A percentile compares a stretch with the other conserved stretches of the same genome.
Conservation (phyloP, 1,140 invertebrate species). For the Cydia splendana region DNA sequence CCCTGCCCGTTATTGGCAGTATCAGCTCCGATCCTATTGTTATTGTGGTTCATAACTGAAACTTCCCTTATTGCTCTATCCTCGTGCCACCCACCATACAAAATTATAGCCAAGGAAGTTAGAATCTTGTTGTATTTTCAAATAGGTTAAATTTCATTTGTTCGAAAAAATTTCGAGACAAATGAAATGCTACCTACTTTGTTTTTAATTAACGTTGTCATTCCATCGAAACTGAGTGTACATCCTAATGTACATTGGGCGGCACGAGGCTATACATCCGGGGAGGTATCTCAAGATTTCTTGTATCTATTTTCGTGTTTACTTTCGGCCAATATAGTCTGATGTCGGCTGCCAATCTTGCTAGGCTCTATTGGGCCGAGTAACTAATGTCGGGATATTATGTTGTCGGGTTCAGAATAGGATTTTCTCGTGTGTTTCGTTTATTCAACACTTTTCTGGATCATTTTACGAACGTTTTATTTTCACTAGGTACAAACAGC, state of each 20-base stretch:
- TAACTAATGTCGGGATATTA: neutral
- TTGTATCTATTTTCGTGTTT: conserved; percentile 9
- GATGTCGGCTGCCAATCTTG: neutral
- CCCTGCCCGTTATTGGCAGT: neutral
- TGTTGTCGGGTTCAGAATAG: neutral
- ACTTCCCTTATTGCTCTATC: neutral
- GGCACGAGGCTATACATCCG: too few relatives aligned
- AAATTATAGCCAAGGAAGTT: too few relatives aligned
- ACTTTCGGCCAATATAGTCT: neutral
- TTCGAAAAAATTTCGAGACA: too few relatives aligned
- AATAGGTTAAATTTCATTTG: too few relatives aligned
- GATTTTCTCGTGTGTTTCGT: neutral
- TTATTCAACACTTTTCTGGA: neutral
- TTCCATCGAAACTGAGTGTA: too few relatives aligned
- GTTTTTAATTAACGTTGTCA: too few relatives aligned
- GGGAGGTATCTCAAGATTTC: neutral
- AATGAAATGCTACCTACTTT: too few relatives aligned
- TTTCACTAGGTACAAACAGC: too few relatives aligned
- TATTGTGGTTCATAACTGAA: neutral
- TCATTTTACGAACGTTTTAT: too few relatives aligned
- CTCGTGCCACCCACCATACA: too few relatives aligned
- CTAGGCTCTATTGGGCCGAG: neutral
- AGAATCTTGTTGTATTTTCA: too few relatives aligned
- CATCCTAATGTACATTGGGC: too few relatives aligned
- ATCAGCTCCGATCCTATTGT: neutral